Conservation (phyloP, 2,797 vertebrate species). For the Leucoraja ocellata region DNA sequence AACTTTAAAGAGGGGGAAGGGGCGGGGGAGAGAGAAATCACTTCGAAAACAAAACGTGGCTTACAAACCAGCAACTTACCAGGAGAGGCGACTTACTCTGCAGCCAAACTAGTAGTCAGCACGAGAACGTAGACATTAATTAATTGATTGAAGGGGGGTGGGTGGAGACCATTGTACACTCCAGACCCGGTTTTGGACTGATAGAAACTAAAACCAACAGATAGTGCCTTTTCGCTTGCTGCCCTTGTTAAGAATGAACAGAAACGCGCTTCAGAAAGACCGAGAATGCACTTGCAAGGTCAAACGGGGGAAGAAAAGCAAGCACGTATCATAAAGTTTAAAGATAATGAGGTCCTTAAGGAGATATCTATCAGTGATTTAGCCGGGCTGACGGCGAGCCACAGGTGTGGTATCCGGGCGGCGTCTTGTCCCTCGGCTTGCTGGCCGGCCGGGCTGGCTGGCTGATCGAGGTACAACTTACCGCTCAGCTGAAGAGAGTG, state of each 20-base stretch:
- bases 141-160: no score
- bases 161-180: no score
- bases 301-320: conserved; percentile 62
- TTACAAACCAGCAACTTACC: no score
- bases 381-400: conserved; percentile 61
- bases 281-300: conserved; percentile 61
- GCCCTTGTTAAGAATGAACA: conserved; percentile 64
- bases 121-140: no score
- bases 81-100: no score
- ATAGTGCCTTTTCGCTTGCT: conserved; percentile 65
- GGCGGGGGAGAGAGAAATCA: no score
- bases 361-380: conserved; percentile 56
- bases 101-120: no score
- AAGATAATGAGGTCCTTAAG: conserved; percentile 70
- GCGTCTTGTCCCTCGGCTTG: conserved; percentile 49
- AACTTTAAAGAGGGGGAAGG: no score
- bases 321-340: conserved; percentile 55
- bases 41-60: no score
- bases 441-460: conserved; percentile 39
- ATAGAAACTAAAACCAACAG: neutral
- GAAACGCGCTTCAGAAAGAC: conserved; percentile 59
- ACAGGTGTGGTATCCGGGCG: conserved; percentile 74
- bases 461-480: conserved; percentile 60
- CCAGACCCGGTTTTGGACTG: conserved; percentile 32
- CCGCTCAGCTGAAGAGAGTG: conserved; percentile 61